Evolutionary conservation across 2,113 vertebrate species (phyloP).

Genomic region (Erythrolamprus reginae): DNA sequence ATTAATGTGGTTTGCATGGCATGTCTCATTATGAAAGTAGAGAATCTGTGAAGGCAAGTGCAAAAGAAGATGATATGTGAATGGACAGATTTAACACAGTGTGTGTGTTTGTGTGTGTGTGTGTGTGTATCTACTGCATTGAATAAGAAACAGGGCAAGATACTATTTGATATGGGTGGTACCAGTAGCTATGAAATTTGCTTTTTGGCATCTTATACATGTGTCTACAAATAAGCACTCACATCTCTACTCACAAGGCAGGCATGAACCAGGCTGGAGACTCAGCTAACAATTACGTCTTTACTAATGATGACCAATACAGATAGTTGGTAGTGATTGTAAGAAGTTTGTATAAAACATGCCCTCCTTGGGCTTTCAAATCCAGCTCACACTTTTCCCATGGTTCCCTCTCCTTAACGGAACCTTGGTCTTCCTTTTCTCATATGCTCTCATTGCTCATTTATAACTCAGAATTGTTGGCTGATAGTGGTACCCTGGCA

Average conservation of each 20-base stretch:
- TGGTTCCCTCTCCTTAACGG: neutral
- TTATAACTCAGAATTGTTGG: neutral
- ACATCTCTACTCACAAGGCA: neutral
- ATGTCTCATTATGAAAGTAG: conserved; percentile 25
- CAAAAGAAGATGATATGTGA: neutral
- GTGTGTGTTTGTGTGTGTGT: too few species aligned
- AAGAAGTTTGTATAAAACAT: neutral
- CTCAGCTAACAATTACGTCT: neutral
- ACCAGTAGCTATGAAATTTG: neutral
- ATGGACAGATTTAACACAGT: neutral
- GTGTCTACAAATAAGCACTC: neutral
- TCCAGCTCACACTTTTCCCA: neutral
- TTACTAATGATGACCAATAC: neutral
- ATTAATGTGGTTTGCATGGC: conserved; percentile 29
- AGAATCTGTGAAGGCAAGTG: neutral
- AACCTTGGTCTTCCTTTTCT: neutral
- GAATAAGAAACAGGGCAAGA: neutral
- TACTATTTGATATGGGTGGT: neutral
- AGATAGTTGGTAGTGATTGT: neutral
- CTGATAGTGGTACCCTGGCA: neutral
- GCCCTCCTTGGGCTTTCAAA: neutral
- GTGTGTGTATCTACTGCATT: neutral
- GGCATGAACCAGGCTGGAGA: neutral
- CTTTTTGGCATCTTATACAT: neutral
- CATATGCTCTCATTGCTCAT: neutral